These are phyloP conservation scores for Colistium nudipinnis DNA, from an alignment of 2,113 vertebrate genomes.

Conservation along the genomic window DNA sequence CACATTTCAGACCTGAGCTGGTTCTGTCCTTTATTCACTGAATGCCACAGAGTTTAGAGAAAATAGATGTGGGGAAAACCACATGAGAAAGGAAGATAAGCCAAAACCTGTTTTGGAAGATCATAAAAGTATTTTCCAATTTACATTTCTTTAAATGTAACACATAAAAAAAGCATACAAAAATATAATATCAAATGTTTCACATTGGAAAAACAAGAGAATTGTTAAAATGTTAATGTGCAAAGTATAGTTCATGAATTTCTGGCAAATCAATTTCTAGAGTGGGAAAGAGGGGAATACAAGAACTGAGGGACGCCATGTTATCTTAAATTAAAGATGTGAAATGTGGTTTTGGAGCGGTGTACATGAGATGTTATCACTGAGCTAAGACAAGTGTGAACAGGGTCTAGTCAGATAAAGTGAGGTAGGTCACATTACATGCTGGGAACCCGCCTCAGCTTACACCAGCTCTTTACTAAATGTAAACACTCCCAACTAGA, in stretches of 20 bases:
- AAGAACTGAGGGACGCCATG: constrained; percentile 53
- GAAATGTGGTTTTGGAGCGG: constrained; percentile 55
- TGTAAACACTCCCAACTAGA: constrained; percentile 45
- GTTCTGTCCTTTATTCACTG: constrained; percentile 14
- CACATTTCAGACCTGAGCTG: constrained; percentile 24
- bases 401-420: constrained; percentile 46
- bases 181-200: background rate
- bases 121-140: background rate
- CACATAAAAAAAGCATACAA: too few relatives aligned
- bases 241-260: background rate
- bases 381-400: constrained; percentile 38
- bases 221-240: too few relatives aligned
- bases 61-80: background rate
- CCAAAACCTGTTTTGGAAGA: background rate
- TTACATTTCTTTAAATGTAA: too few relatives aligned
- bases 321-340: constrained; percentile 67
- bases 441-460: constrained; percentile 34
- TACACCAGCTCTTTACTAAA: constrained; percentile 40
- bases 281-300: background rate
- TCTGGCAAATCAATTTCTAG: background rate
- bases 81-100: background rate
- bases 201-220: too few relatives aligned
- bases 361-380: constrained; percentile 72
- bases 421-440: constrained; percentile 47
- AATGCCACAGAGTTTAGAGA: background rate